A percentile compares a stretch with the other conserved stretches of the same genome.
Conservation (phyloP, 1,140 invertebrate species). For the Eulimnadia texana region DNA sequence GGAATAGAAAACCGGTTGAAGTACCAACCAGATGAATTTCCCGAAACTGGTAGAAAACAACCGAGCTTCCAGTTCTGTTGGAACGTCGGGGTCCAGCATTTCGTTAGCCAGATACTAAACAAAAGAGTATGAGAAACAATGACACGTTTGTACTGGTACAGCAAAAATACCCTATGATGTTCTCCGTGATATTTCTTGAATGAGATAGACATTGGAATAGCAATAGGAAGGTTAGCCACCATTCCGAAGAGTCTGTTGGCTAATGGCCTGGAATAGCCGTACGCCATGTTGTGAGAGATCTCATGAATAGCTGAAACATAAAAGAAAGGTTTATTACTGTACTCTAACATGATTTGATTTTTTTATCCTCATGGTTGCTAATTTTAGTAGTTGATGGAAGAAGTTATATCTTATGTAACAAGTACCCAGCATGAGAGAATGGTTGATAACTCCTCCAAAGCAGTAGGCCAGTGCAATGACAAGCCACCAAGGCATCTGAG, state of each 20-base stretch:
- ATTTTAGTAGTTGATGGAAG: not conserved
- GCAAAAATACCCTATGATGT: conserved; percentile 54
- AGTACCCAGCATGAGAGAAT: conserved; percentile 84
- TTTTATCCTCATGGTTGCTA: not conserved
- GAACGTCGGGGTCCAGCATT: conserved; percentile 86
- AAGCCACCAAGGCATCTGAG: conserved; percentile 58
- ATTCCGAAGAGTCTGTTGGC: conserved; percentile 79
- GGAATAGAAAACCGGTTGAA: conserved; percentile 94
- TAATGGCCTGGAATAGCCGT: conserved; percentile 72
- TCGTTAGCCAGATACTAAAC: conserved; percentile 84
- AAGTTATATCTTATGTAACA: not conserved
- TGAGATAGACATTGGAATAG: conserved; percentile 84
- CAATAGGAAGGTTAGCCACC: conserved; percentile 91
- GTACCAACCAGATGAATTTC: conserved; percentile 81
- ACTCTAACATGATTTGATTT: too few species aligned
- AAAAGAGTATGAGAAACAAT: not conserved
- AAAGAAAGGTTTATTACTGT: too few species aligned
- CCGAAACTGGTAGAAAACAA: conserved; percentile 83
- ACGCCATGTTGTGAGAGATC: conserved; percentile 92
- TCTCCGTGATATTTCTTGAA: conserved; percentile 98
- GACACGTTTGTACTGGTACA: not conserved
- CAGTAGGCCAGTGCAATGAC: conserved; percentile 68
- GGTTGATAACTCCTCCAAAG: conserved; percentile 95
- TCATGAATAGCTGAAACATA: conserved; percentile 83
- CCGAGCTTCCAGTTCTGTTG: conserved; percentile 79